Base-by-base conservation (phyloP, 64 coral and sea anemone species). In the Montipora capricornis region DNA sequence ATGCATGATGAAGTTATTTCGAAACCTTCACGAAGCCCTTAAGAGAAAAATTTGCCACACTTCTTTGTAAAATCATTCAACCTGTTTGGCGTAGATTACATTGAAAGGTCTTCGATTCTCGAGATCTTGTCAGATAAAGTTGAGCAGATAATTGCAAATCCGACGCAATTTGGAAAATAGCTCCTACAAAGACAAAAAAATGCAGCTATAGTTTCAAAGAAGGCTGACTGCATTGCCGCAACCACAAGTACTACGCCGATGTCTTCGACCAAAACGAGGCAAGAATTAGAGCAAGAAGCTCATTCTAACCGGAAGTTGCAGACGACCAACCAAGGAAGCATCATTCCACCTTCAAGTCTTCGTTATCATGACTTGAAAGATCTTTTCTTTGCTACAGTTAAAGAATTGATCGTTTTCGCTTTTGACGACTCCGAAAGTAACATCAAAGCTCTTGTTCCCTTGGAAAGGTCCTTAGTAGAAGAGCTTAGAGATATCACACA, bases 1-100 rank as follows among this genome's bases (percentile, higher is more conserved):
- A 29, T 29, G 26, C 26, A 29, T 29, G 26, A 29, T 29, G 73
- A 46, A 20, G 20, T 11, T 75, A 9, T 11, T 75, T 20, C 3
- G 8, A 11, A 75, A 75, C 22, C 73, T 75, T 11, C 73, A 75
- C 73, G 6, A 75, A 5, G 73, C 73, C 13, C 73, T 75, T 3
- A 75, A 67, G 62, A 71, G 74, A 89, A 49, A 20, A 75, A 44
- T 49, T 74, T 94, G 48, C 92, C 51, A 77, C 92, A 94, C 44
- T 94, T 64, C 69, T 94, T 94, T 16, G 88, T 94, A 53, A 80
- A 78, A 2, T 89, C 92, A n/a, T 81, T 82, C 78, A 94, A 94
- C 50, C 69, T 94, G 9, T 88, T 94, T 24, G 77, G 77, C 22
- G 67, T 66, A 10, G 92, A 87, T 17, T 87, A 87, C 74, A 49